A percentile compares a stretch with the other conserved stretches of the same genome.
These are phyloP conservation scores for Pristionchus japonicus DNA, from an alignment of 2,888 invertebrate species.

Conservation along the genomic window DNA sequence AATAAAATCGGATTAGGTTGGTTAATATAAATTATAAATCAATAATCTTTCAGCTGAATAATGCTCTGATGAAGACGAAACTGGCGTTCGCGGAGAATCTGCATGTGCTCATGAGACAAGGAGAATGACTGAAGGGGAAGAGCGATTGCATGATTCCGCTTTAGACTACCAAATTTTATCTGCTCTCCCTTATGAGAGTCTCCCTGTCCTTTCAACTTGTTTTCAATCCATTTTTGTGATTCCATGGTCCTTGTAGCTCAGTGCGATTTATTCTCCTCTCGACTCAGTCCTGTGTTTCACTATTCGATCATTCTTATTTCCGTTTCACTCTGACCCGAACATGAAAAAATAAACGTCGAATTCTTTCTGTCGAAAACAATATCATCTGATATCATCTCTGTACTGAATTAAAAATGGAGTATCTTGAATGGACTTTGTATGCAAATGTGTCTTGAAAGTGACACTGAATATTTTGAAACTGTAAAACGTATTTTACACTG, in stretches of 20 bases:
- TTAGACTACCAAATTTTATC: no score
- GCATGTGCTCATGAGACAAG: not conserved
- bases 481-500: no score
- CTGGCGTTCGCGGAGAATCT: constrained; percentile 18
- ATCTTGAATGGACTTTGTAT: no score
- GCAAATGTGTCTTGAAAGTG: no score
- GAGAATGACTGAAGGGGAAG: not conserved
- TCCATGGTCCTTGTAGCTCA: not conserved
- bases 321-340: not conserved
- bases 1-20: not conserved
- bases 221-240: constrained; percentile 27
- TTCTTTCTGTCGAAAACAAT: not conserved
- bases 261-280: constrained; percentile 3
- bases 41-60: not conserved
- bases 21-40: not conserved
- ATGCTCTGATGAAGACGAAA: not conserved
- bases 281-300: no score
- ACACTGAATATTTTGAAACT: no score
- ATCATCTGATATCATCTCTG: no score
- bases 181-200: not conserved
- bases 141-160: not conserved
- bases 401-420: no score
- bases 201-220: not conserved
- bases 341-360: not conserved
- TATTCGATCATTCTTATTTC: not conserved